These are phyloP conservation scores for Conomelus anceps DNA, from an alignment of 2,888 invertebrate genomes.

Conservation along the genomic window DNA sequence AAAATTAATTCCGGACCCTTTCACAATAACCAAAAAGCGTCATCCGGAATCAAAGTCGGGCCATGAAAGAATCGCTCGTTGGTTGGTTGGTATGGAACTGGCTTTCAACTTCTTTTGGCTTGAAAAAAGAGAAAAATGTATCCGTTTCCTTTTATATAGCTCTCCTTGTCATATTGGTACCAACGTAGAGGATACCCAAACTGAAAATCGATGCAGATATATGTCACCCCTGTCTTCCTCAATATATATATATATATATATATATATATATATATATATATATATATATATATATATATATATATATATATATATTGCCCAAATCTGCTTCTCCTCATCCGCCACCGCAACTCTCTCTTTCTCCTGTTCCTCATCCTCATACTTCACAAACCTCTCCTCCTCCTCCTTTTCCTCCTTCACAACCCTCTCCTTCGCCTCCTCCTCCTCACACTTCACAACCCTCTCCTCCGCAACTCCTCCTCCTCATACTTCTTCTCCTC, in stretches of 20 bases:
- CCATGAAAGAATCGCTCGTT: neutral
- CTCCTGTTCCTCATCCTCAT: neutral
- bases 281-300: too few species aligned
- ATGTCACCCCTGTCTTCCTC: neutral
- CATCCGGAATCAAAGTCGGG: neutral
- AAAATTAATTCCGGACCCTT: neutral
- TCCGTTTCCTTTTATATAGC: neutral
- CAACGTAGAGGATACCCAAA: neutral
- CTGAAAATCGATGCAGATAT: neutral
- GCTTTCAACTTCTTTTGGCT: neutral
- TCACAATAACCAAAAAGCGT: neutral
- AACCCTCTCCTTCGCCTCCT: neutral
- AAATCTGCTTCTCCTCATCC: neutral
- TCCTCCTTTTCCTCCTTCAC: neutral
- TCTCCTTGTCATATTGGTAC: neutral
- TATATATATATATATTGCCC: too few species aligned
- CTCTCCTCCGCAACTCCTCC: neutral
- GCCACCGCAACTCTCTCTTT: neutral
- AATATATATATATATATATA: neutral
- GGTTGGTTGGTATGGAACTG: neutral
- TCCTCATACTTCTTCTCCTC: neutral
- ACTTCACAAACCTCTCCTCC: neutral
- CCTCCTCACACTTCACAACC: neutral
- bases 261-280: too few species aligned
- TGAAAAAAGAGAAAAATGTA: neutral